A percentile compares a stretch with the other conserved stretches of the same genome.
These are phyloP conservation scores for Diplodus puntazzo DNA, from an alignment of 2,797 vertebrate genomes.

Conservation along the genomic window DNA sequence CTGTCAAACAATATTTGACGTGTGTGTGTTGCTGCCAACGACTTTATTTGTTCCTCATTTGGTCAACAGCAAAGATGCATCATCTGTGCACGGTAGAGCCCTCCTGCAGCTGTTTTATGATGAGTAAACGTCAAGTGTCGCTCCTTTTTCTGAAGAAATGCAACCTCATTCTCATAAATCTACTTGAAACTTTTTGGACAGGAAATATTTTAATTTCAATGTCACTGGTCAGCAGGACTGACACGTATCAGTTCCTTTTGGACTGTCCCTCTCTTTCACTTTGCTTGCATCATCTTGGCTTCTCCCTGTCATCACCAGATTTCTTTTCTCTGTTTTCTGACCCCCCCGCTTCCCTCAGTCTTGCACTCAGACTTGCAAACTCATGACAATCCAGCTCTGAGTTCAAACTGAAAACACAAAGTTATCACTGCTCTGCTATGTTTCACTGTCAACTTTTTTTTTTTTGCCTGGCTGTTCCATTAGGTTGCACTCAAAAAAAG, in stretches of 20 bases:
- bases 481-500: conserved; percentile 14
- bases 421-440: background rate
- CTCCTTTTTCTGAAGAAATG: conserved; percentile 27
- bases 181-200: conserved; percentile 32
- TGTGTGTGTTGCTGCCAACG: conserved; percentile 3
- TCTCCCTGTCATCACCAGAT: conserved; percentile 56
- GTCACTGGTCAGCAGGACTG: conserved; percentile 62
- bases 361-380: conserved; percentile 27
- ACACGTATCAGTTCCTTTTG: conserved; percentile 66
- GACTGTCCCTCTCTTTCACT: conserved; percentile 42
- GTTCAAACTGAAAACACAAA: conserved; percentile 3
- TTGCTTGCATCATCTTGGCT: conserved; percentile 68
- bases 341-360: background rate
- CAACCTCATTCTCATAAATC: conserved; percentile 27
- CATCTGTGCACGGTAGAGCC: conserved; percentile 14
- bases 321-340: conserved; percentile 54
- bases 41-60: conserved; percentile 49
- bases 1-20: conserved; percentile 14
- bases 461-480: conserved; percentile 9
- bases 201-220: conserved; percentile 59
- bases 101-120: background rate
- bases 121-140: conserved; percentile 11
- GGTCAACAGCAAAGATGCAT: conserved; percentile 23
- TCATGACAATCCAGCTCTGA: conserved; percentile 20
- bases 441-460: background rate